Evolutionary conservation across 2,888 invertebrate genomes (phyloP), one percentile per base, ranked within the genome.

Genomic region (Ennomos erosarius): DNA sequence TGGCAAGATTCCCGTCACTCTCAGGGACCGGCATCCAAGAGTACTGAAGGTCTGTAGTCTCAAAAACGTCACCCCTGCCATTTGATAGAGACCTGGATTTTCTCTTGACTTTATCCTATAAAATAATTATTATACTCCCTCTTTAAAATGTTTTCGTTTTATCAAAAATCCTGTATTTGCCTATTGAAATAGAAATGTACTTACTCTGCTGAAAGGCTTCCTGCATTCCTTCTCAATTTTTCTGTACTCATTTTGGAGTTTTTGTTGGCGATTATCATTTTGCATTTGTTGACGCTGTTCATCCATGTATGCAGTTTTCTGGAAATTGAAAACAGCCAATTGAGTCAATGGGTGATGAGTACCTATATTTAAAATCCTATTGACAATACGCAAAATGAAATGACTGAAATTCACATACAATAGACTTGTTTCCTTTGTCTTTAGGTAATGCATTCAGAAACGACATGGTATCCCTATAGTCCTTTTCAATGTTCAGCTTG

Each of bases 401-500:
- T 33, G 26, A 49, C 12, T 43, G 16, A 46, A 45, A 40, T 9
- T 11, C 64, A 85, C 85, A 76, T 76, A 92, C 92, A 69, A 81
- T 75, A 52, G 84, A 75, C 68, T 76, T 85, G 39, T 59, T 69
- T 37, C 71, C 64, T 42, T 73, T 84, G 46, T 84, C 82, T 64
- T 85, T 91, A 1, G 90, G 84, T 36, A 92, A 62, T 9, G 85
- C 80, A 61, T 86, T 90, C 46, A 92, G 74, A 71, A 91, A 91
- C 8, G 84, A 79, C 62, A 91, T 81, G 38, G 91, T 91, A 54
- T 91, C 90, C 56, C 78, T 82, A 64, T 89, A 91, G 66, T 93
- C 92, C 57, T 88, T 90, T 55, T 92, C 90, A 44, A 91, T 84
- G 76, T 96, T 93, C 69, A 98, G 93, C 81, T 96, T 96, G 64